Conservation (phyloP, 2,113 vertebrate species). For the Mungos mungo region DNA sequence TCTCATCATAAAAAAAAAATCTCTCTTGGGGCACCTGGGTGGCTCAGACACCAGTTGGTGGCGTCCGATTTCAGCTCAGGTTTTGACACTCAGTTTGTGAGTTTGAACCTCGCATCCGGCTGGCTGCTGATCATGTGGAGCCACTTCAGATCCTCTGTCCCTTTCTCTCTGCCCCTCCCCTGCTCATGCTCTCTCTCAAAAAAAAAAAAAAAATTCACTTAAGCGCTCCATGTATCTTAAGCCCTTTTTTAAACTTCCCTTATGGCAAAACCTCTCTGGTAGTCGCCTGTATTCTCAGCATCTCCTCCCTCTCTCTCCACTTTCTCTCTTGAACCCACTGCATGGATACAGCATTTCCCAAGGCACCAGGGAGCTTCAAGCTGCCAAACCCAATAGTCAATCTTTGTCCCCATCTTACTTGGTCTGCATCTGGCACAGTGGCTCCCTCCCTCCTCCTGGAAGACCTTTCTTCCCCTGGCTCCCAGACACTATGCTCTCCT, state of each 20-base stretch:
- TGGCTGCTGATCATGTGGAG: too few species aligned
- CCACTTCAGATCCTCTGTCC: too few species aligned
- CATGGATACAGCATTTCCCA: neutral
- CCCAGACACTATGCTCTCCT: rapidly evolving
- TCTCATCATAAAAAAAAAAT: neutral
- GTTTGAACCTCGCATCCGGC: neutral
- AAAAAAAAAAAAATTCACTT: neutral
- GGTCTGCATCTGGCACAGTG: neutral
- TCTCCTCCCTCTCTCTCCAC: neutral
- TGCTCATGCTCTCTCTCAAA: neutral
- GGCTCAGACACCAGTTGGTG: neutral
- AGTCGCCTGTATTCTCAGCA: rapidly evolving
- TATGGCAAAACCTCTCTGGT: neutral
- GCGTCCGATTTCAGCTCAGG: neutral
- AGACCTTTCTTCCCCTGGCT: neutral
- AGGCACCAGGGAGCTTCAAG: neutral
- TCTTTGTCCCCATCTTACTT: neutral
- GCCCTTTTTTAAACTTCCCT: neutral
- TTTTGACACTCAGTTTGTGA: too few species aligned
- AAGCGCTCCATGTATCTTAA: neutral
- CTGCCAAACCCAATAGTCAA: neutral
- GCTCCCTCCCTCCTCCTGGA: neutral
- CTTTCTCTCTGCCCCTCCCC: neutral
- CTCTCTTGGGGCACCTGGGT: neutral
- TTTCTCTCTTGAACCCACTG: neutral